These are phyloP conservation scores for Anagyrus pseudococci DNA, from an alignment of 2,888 invertebrate species.

Conservation along the genomic window DNA sequence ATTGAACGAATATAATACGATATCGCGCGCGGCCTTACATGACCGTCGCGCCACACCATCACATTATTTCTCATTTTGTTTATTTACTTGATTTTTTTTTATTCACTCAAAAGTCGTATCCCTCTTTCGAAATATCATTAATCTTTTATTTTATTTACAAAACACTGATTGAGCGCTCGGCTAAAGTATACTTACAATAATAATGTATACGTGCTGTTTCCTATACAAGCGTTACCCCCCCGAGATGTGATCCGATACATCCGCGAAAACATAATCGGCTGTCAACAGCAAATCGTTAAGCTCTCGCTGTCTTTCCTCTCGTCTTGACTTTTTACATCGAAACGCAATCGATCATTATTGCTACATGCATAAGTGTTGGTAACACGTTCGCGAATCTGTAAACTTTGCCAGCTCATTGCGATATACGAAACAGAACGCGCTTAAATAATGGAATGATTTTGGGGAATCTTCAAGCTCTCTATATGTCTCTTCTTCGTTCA, in stretches of 20 bases:
- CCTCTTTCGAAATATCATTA: conserved; percentile 41
- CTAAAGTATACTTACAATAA: conserved; percentile 40
- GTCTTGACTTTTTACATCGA: background rate
- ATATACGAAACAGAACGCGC: background rate
- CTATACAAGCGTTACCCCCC: background rate
- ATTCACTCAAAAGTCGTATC: background rate
- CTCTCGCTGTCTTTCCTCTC: too few relatives aligned
- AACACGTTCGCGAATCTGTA: conserved; percentile 13
- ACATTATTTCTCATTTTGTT: conserved; percentile 43
- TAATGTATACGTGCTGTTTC: conserved; percentile 26
- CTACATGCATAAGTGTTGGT: conserved; percentile 17
- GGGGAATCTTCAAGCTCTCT: conserved; percentile 10
- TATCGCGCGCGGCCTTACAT: conserved; percentile 53
- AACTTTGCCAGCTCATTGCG: conserved; percentile 19
- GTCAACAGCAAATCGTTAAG: too few relatives aligned
- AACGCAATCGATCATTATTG: conserved; percentile 31
- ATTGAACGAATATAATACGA: conserved; percentile 54
- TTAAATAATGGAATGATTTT: conserved; percentile 40
- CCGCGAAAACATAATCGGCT: too few relatives aligned
- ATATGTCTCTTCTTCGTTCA: too few relatives aligned
- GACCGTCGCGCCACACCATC: conserved; percentile 55
- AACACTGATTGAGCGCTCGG: conserved; percentile 41
- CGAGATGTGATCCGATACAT: too few relatives aligned
- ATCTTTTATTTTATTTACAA: conserved; percentile 48
- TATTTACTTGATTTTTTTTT: background rate